Evolutionary conservation across 2,888 invertebrate genomes (phyloP).

Genomic region (Scaeva pyrastri): DNA sequence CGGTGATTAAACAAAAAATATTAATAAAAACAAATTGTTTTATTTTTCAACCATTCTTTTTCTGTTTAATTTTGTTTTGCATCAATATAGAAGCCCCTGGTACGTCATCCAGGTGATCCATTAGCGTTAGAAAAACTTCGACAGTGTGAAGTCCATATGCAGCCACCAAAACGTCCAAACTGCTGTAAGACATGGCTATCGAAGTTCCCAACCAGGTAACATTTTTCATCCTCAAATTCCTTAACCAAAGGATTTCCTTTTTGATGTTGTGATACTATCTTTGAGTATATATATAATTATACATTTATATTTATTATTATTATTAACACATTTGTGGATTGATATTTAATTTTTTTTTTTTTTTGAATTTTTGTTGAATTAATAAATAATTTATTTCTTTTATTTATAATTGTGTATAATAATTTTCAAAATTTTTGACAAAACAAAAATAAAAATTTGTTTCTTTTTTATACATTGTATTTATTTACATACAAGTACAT

Average conservation of each 20-base stretch:
- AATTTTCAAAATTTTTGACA: conserved; percentile 34
- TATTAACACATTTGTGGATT: conserved; percentile 69
- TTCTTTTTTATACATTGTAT: background rate
- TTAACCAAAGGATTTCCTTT: conserved; percentile 83
- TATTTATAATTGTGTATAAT: conserved; percentile 27
- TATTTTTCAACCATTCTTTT: conserved; percentile 1
- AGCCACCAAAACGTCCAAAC: conserved; percentile 90
- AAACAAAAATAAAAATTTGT: background rate
- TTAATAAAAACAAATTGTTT: conserved; percentile 50
- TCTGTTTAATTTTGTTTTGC: conserved; percentile 48
- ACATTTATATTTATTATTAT: conserved; percentile 41
- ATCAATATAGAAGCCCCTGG: conserved; percentile 91
- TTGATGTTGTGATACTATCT: conserved; percentile 83
- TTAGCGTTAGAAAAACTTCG: conserved; percentile 92
- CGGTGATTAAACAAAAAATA: conserved; percentile 24
- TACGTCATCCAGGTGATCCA: conserved; percentile 91
- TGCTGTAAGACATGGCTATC: conserved; percentile 97
- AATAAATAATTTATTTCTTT: conserved; percentile 19
- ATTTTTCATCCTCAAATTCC: conserved; percentile 71
- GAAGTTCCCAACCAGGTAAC: conserved; percentile 94
- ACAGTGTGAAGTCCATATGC: conserved; percentile 96
- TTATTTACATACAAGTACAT: background rate
- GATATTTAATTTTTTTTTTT: conserved; percentile 53
- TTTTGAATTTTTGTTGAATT: conserved; percentile 31
- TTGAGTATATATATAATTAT: conserved; percentile 66